Base-by-base conservation (phyloP, 2,113 vertebrate genomes). In the Mohoua ochrocephala region DNA sequence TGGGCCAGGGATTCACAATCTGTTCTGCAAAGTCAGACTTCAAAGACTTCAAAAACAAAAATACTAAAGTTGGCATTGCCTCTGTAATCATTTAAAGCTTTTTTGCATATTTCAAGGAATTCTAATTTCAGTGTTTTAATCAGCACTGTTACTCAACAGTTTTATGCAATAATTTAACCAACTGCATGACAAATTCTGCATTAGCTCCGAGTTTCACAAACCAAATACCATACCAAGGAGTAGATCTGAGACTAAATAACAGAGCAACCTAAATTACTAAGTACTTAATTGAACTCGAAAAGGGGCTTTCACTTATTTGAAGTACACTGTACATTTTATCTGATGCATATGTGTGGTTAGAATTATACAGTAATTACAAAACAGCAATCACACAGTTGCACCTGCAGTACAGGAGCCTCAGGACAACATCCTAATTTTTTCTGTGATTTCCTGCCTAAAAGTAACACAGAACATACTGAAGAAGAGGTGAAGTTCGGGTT, bases 1-100 rank as follows among this genome's bases (percentile, higher is more conserved):
- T 98, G 98, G 98, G 98, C 98, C 98, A 98, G 98, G 98, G 98
- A 98, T 98, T 98, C 96, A 96, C 98, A 99, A 99, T 98, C 98
- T 99, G 98, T 98, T 99, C 97, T 98, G 96, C 96, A 98, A 98
- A 98, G 97, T 98, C 98, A 98, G 97, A 98, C 97, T 97, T 98
- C 96, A 98, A 98, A 98, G 97, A 98, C 97, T 98, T 97, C 91
- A 97, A 94, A 96, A 97, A 54, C 91, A 96, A 97, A 97, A 98
- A 97, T 84, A 83, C 77, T 95, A 27, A 98, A 97, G 92, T 97
- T 98, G 97, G 97, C 97, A 98, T 87, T 93, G 91, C 80, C 53
- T 95, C 84, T 90, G 89, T 95, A 96, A 89, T 97, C 28, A 95
- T 88, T 93, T 94, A 97, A 97, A 97, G 79, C 53, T 91, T 94